Evolutionary conservation across 92 coral and sea anemone species (phyloP).

Genomic region (Muricea muricata): DNA sequence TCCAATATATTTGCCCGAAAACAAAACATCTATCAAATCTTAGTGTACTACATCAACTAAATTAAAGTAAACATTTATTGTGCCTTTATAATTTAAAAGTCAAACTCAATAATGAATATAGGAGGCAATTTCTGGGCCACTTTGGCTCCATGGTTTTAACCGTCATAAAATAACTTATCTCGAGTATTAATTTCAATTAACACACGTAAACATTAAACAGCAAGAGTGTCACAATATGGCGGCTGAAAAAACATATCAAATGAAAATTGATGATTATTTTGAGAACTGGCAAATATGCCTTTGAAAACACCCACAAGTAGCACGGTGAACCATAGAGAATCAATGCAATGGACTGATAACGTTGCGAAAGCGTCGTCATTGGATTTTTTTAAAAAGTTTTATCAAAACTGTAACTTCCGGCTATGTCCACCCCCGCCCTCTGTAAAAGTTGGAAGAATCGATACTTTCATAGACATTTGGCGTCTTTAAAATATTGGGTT

Average conservation of each 20-base stretch:
- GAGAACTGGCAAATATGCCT: neutral
- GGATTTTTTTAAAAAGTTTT: too few species aligned
- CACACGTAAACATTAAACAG: neutral
- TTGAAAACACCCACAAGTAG: neutral
- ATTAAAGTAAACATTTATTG: neutral
- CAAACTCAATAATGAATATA: neutral
- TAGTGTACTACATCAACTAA: neutral
- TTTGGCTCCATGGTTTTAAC: neutral
- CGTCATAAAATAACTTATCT: neutral
- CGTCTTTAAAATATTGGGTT: too few species aligned
- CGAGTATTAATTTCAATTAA: neutral
- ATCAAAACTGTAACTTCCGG: too few species aligned
- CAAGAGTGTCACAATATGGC: neutral
- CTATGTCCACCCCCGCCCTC: too few species aligned
- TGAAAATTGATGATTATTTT: neutral
- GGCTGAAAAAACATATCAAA: neutral
- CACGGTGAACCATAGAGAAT: too few species aligned
- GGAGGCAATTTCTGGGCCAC: neutral
- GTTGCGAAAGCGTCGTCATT: too few species aligned
- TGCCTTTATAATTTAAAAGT: too few species aligned
- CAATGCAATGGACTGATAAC: too few species aligned
- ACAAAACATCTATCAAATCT: too few species aligned
- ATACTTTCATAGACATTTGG: too few species aligned
- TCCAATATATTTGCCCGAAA: too few species aligned
- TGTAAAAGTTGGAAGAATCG: too few species aligned